Percentiles rank a stretch among this genome's conserved stretches.
phyloP scores from a whole-genome alignment of 2,888 invertebrate species.

The Drosophila conformis region DNA sequence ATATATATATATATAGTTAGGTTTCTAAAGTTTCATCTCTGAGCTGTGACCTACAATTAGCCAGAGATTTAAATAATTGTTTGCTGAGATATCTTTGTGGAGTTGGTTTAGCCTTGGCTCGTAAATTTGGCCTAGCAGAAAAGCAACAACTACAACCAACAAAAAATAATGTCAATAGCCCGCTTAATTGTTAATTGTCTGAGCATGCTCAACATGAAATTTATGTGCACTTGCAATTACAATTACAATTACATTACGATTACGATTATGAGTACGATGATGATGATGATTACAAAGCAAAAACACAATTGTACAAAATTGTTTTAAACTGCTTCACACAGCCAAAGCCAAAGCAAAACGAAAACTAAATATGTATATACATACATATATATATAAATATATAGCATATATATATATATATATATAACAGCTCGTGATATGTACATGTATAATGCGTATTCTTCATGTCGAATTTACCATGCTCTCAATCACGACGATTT shows the following conservation, averaged over 20 bases:
- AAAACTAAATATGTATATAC: constrained; percentile 14
- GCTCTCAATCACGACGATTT: constrained; percentile 18
- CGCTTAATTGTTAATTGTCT: constrained; percentile 52
- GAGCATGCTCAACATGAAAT: constrained; percentile 34
- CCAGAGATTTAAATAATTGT: constrained; percentile 31
- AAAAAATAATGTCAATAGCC: constrained; percentile 49
- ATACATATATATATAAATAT: constrained; percentile 1
- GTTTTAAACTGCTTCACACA: constrained; percentile 32
- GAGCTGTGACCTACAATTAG: constrained; percentile 33
- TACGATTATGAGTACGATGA: constrained; percentile 24
- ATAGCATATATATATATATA: constrained; percentile 7
- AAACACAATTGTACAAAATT: constrained; percentile 33
- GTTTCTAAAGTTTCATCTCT: not conserved
- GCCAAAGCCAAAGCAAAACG: constrained; percentile 13
- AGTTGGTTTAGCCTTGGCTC: constrained; percentile 41
- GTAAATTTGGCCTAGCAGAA: constrained; percentile 28
- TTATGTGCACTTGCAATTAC: constrained; percentile 40
- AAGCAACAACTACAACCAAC: constrained; percentile 2
- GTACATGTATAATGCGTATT: not conserved
- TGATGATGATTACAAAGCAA: constrained; percentile 36
- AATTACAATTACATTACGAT: constrained; percentile 30
- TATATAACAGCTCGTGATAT: constrained; percentile 5
- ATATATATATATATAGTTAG: not conserved
- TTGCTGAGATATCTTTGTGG: constrained; percentile 7
- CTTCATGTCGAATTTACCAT: constrained; percentile 29